Evolutionary conservation across 2,113 vertebrate genomes (phyloP).

Genomic region (Muntiacus muntjak): DNA sequence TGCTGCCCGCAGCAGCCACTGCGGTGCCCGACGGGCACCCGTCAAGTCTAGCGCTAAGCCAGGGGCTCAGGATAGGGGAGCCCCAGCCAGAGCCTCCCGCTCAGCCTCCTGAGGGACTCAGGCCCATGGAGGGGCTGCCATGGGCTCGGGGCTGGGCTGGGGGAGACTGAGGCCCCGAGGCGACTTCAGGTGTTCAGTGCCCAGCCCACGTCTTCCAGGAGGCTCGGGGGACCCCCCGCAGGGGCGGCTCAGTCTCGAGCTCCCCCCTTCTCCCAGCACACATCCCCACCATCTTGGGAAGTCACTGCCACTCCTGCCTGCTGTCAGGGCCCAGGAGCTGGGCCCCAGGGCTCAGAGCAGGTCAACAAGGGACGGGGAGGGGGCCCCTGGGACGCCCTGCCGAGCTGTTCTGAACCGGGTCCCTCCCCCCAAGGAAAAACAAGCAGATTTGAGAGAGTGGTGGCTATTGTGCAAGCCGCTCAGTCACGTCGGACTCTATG

Average conservation of each 20-base stretch:
- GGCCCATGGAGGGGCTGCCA: background rate
- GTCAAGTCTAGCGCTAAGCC: background rate
- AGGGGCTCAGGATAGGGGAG: background rate
- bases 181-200: fast-evolving
- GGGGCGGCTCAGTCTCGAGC: fast-evolving
- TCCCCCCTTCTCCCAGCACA: background rate
- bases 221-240: background rate
- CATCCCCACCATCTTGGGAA: background rate
- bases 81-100: background rate
- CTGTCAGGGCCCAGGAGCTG: background rate
- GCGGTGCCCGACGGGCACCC: fast-evolving
- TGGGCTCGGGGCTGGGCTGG: fast-evolving
- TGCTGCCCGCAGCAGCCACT: fast-evolving
- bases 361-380: too few relatives aligned
- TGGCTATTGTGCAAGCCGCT: background rate
- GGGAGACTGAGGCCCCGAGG: background rate
- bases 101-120: background rate
- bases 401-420: background rate
- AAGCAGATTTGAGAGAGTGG: background rate
- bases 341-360: background rate
- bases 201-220: background rate
- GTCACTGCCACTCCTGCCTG: background rate
- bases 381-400: fast-evolving
- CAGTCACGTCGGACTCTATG: background rate
- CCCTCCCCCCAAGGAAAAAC: background rate